Evolutionary conservation across 2,113 vertebrate genomes (phyloP).

Genomic region (Cnemophilus loriae): DNA sequence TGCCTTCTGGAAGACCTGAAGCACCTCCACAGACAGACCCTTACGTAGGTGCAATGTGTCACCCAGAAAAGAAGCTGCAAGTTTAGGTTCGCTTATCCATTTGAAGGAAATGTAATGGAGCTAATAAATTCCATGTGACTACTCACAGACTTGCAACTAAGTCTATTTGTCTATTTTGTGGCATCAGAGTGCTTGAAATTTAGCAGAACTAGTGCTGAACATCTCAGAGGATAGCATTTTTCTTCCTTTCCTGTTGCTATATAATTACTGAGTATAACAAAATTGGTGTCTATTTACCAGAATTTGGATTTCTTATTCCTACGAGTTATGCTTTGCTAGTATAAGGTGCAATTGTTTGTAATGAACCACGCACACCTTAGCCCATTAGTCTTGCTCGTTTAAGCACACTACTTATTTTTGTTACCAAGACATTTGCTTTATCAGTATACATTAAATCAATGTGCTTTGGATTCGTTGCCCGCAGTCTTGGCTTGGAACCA

Average conservation of each 20-base stretch:
- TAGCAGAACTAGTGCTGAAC: background rate
- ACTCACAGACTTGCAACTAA: background rate
- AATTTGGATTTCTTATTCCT: background rate
- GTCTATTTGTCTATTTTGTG: background rate
- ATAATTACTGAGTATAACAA: background rate
- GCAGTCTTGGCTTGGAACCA: background rate
- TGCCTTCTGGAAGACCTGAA: background rate
- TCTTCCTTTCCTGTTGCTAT: background rate
- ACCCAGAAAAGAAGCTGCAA: background rate
- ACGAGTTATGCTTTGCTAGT: background rate
- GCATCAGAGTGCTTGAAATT: background rate
- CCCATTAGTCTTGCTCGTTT: background rate
- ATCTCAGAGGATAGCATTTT: background rate
- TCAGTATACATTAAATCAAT: background rate
- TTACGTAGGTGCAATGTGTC: background rate
- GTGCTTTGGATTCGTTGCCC: background rate
- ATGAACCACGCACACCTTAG: background rate
- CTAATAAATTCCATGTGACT: background rate
- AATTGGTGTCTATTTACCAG: background rate
- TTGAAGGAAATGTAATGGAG: background rate
- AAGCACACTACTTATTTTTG: background rate
- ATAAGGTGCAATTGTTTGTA: background rate
- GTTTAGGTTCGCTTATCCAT: background rate
- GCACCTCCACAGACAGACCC: accelerated
- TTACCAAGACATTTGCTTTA: background rate